Percentiles rank a stretch among this genome's conserved stretches.
Evolutionary conservation across 1,140 invertebrate species (phyloP).

Genomic region (Zophobas morio): DNA sequence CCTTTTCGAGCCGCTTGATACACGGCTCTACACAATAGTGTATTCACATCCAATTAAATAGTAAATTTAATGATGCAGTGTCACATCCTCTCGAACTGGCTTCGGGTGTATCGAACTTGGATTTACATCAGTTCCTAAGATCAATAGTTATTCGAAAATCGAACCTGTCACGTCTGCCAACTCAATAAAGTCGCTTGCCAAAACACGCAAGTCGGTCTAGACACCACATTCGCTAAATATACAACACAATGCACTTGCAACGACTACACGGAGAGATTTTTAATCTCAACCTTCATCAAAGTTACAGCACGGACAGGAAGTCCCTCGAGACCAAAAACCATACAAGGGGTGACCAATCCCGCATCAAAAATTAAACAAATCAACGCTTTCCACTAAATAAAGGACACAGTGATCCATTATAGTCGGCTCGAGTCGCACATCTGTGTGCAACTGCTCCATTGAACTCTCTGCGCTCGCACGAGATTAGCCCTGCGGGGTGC

Average conservation of each 20-base stretch:
- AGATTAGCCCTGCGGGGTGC: too few species aligned
- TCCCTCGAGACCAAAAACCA: too few species aligned
- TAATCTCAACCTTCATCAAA: not conserved
- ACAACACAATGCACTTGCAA: constrained; percentile 34
- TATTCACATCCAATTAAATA: constrained; percentile 42
- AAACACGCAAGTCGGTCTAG: constrained; percentile 16
- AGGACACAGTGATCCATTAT: too few species aligned
- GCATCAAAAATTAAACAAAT: too few species aligned
- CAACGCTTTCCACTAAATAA: too few species aligned
- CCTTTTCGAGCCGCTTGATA: constrained; percentile 36
- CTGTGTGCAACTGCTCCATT: too few species aligned
- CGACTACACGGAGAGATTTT: not conserved
- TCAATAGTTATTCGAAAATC: constrained; percentile 22
- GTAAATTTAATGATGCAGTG: constrained; percentile 30
- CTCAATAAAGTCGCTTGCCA: constrained; percentile 23
- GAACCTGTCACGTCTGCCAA: constrained; percentile 25
- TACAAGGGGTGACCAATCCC: too few species aligned
- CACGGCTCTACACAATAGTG: constrained; percentile 26
- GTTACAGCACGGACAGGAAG: too few species aligned
- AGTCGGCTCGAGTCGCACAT: too few species aligned
- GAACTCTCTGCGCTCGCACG: too few species aligned
- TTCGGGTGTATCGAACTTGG: not conserved
- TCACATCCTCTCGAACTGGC: constrained; percentile 28
- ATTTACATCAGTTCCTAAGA: constrained; percentile 21
- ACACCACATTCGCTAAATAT: constrained; percentile 24